Evolutionary conservation across 2,888 invertebrate species (phyloP), one percentile per base, ranked within the genome.

Genomic region (Lasioglossum calceatum): DNA sequence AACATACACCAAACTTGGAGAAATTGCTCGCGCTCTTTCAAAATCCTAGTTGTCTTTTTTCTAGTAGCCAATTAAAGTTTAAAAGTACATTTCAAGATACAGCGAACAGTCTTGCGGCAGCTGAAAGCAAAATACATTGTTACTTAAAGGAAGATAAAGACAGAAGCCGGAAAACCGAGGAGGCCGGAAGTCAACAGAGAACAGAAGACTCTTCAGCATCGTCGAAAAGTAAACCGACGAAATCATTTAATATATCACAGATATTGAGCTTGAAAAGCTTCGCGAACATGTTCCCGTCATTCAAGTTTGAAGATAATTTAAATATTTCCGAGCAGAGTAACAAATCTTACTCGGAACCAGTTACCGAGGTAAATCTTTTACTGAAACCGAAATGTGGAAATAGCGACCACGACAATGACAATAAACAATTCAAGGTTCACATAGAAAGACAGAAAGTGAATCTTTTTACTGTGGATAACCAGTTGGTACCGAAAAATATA

Each of bases 21-120:
- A 97, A 97, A 92, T 94, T 97, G 4, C 92, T 97, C 0, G 97
- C 97, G 44, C 91, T 97, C 3, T 97, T 97, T 93, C 97, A 97
- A 88, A 96, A 97, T 93, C 97, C 97, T 0, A 96, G 96, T 77
- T 96, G 96, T 89, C 94, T 97, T 77, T 97, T 97, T 92, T 96
- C 97, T 74, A 90, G 81, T 0, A 88, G 91, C 54, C 89, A 89
- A 74, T 70, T 89, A 67, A 90, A 92, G 44, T 79, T 83, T 64
- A 92, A 85, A 82, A 93, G 89, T 87, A 85, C 92, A 2, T 71
- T 93, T 14, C 93, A 93, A 73, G 92, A 89, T 42, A 88, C 92
- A 44, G 91, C 93, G 4, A 93, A 87, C 80, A 92, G 88, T 39
- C 86, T 93, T 88, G 90, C 94, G 82, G 91, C 92, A 8, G 79